Evolutionary conservation across 1,140 invertebrate genomes (phyloP), one percentile per base, ranked within the genome.

Genomic region (Drosophila asahinai): DNA sequence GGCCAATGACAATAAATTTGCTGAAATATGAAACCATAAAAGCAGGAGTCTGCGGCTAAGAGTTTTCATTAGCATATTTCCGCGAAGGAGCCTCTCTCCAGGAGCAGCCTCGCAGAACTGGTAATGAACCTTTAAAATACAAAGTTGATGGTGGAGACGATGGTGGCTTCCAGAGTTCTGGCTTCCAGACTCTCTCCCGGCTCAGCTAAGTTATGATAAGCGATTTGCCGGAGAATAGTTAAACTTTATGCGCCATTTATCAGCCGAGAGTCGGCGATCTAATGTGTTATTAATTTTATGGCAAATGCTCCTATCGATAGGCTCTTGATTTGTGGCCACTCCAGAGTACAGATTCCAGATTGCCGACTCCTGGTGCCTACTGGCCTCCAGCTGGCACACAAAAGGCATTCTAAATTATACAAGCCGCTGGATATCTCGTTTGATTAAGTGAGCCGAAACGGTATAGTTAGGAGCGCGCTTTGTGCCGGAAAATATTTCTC

Each of bases 261-360:
- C 65, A 80, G 59, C 64, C 47, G 52, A 45, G 42, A 48, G 58
- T 42, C 63, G 40, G 48, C 78, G 75, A 90, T 91, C 82, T 90
- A 90, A 90, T 90, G 86, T 80, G 86, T 90, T 90, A 86, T 86
- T 90, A 90, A 90, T 90, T 90, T 86, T 84, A 90, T 86, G 81
- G 84, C 84, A 81, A 87, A 83, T 80, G 70, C 64, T 78, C 55
- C 74, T 64, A 83, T 87, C 83, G 76, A 80, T 86, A 47, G 78
- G 25, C 64, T 47, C 25, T 33, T 60, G 83, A 64, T 64, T 77
- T 68, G 74, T 61, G 36, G 62, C 17, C 63, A 77, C 64, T 71
- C 27, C 22, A 33, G 33, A 15, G 45, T n/a, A 22, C 19, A 5
- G 17, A 45, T 30, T 47, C 42, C 30, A 17, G 12, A 43, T 40